Evolutionary conservation across 2,797 vertebrate species (phyloP), one percentile per base, ranked within the genome.

Genomic region (Anomalospiza imberbis): DNA sequence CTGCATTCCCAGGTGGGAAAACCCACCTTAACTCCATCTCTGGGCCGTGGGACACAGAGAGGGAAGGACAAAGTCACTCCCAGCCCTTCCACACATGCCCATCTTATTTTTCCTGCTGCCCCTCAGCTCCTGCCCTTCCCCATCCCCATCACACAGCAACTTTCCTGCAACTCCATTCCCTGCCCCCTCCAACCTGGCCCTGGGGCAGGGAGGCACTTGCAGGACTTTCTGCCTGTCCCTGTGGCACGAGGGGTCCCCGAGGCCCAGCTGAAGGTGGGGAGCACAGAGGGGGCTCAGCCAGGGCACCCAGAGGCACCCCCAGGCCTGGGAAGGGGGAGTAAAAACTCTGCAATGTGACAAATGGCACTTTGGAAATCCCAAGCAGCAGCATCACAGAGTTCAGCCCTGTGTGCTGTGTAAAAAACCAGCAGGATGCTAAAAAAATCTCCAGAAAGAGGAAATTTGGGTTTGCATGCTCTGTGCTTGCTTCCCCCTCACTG

Each of bases 381-480:
- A 54, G 58, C 66, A 31, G 68, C n/a, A 42, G 9, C 42, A 11
- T 13, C 28, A 83, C 72, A 10, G 61, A 92, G 79, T 61, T 91
- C 88, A 74, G 66, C 38, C 47, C 13, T 22, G 17, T 1, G 45
- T 1, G 22, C 66, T 44, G 4, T 9, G 57, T 82, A 66, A 86
- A 89, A 94, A 87, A 76, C 7, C 70, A 61, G 57, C 78, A n/a
- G 29, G 25, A 20, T 63, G 70, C 91, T 95, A 90, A 95, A 96
- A 96, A 94, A 48, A 58, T 54, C 73, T 61, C 54, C 88, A 94
- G 63, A 87, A 94, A 92, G 91, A 89, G 96, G 96, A 96, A 96
- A 94, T 77, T 54, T 68, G 45, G 79, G 57, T 40, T 68, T 6
- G 5, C 13, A 0, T 58, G 53, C 72, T 68, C 58, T 50, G 53